Conservation (phyloP, 2,113 vertebrate genomes). For the Pionites leucogaster region DNA sequence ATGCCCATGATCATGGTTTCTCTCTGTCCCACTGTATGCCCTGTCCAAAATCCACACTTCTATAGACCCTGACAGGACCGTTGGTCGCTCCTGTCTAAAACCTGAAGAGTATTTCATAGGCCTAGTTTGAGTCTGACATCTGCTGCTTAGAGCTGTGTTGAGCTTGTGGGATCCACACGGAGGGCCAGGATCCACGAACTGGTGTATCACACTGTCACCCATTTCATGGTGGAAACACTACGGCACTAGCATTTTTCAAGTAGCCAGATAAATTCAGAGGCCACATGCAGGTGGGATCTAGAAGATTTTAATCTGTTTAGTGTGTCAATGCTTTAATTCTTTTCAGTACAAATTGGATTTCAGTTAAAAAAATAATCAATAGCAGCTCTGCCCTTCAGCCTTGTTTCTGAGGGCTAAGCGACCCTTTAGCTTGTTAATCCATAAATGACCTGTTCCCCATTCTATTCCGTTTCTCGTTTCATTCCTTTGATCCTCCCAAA, state of each 20-base stretch:
- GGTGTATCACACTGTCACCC: fast-evolving
- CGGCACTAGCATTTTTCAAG: neutral
- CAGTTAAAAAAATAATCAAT: slow-evolving; percentile 8
- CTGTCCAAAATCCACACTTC: neutral
- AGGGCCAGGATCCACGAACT: neutral
- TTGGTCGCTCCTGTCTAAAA: neutral
- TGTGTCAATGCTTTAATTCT: neutral
- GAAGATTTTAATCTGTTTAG: neutral
- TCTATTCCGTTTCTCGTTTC: slow-evolving; percentile 1
- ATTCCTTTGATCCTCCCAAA: slow-evolving; percentile 14
- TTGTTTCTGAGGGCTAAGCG: neutral
- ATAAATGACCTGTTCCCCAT: neutral
- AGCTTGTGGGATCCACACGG: neutral
- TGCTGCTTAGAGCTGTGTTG: neutral
- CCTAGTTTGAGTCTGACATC: neutral
- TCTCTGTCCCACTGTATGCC: fast-evolving
- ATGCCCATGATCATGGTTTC: neutral
- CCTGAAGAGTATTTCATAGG: neutral
- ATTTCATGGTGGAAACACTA: neutral
- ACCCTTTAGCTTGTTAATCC: neutral
- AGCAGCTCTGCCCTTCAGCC: neutral
- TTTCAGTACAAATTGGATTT: slow-evolving; percentile 18
- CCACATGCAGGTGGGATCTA: neutral
- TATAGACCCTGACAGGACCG: neutral
- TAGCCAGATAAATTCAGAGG: neutral